A percentile compares a stretch with the other conserved stretches of the same genome.
These are phyloP conservation scores for Trigoniulus corallinus DNA, from an alignment of 1,140 invertebrate species.

Conservation along the genomic window DNA sequence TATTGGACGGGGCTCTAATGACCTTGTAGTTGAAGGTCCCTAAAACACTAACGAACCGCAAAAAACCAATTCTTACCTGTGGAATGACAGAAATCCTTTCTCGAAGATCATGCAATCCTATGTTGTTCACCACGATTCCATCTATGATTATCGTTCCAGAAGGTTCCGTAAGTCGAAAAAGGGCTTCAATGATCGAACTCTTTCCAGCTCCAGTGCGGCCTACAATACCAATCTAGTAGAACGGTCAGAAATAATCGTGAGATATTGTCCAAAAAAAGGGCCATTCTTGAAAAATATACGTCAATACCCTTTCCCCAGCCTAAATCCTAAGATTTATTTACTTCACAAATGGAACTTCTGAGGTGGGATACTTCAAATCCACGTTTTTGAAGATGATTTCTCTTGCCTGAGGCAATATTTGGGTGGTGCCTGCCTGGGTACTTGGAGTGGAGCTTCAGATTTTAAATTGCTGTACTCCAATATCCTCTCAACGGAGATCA, in stretches of 20 bases:
- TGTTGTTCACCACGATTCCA: conserved; percentile 20
- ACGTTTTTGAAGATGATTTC: conserved; percentile 47
- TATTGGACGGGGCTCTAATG: no score
- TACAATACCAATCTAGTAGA: conserved; percentile 28
- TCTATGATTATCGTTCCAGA: conserved; percentile 23
- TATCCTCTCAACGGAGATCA: conserved; percentile 63
- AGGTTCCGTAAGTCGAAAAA: conserved; percentile 19
- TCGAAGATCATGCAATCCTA: conserved; percentile 30
- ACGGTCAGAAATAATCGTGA: not conserved
- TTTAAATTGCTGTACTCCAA: conserved; percentile 48
- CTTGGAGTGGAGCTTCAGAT: conserved; percentile 24
- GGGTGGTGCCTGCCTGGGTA: conserved; percentile 14
- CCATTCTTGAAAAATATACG: not conserved
- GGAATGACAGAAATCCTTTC: conserved; percentile 27
- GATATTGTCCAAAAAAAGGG: not conserved
- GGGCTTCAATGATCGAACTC: conserved; percentile 20
- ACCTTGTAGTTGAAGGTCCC: no score
- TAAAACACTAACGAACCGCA: no score
- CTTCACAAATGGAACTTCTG: conserved; percentile 46
- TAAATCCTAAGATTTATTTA: conserved; percentile 34
- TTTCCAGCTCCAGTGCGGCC: conserved; percentile 31
- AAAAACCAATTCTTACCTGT: conserved; percentile 46
- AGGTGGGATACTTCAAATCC: conserved; percentile 40
- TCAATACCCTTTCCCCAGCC: conserved; percentile 33
- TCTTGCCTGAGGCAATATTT: conserved; percentile 44